Percentiles rank a stretch among this genome's conserved stretches.
Evolutionary conservation across 2,888 invertebrate genomes (phyloP).

Genomic region (Trissonchulus latispiculum): DNA sequence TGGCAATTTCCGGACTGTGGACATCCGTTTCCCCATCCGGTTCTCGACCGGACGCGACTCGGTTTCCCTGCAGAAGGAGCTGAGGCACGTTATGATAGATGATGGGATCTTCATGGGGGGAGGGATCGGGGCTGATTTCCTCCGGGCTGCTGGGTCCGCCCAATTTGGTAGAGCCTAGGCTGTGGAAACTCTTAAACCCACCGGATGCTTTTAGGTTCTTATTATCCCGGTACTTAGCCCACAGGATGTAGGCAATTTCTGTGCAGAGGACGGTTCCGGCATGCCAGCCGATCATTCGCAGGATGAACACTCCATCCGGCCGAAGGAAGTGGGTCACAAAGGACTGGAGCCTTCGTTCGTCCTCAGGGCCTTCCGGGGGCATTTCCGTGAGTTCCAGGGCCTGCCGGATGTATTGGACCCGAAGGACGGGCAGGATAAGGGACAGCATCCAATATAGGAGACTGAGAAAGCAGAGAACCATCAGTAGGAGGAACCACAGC

Average conservation of each 20-base stretch:
- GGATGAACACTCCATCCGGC: constrained; percentile 39
- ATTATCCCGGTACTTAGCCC: constrained; percentile 19
- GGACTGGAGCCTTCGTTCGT: constrained; percentile 25
- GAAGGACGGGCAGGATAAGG: constrained; percentile 30
- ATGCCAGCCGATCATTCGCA: constrained; percentile 36
- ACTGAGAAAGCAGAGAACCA: constrained; percentile 35
- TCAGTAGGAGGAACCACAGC: constrained; percentile 43
- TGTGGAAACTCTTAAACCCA: neutral
- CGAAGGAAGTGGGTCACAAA: constrained; percentile 39
- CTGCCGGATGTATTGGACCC: constrained; percentile 30
- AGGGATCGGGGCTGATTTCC: neutral
- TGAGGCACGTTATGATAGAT: neutral
- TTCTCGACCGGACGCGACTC: neutral
- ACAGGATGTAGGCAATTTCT: constrained; percentile 22
- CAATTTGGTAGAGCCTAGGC: neutral
- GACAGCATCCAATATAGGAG: constrained; percentile 40
- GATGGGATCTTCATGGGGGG: neutral
- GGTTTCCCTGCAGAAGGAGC: neutral
- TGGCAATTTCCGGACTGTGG: too few species aligned
- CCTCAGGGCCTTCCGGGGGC: neutral
- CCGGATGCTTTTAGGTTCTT: neutral
- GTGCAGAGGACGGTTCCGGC: constrained; percentile 30
- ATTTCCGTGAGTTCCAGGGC: constrained; percentile 28
- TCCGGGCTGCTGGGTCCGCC: neutral
- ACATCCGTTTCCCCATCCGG: too few species aligned